Base-by-base conservation (phyloP, 2,888 invertebrate genomes). In the Ypsolopha sequella region DNA sequence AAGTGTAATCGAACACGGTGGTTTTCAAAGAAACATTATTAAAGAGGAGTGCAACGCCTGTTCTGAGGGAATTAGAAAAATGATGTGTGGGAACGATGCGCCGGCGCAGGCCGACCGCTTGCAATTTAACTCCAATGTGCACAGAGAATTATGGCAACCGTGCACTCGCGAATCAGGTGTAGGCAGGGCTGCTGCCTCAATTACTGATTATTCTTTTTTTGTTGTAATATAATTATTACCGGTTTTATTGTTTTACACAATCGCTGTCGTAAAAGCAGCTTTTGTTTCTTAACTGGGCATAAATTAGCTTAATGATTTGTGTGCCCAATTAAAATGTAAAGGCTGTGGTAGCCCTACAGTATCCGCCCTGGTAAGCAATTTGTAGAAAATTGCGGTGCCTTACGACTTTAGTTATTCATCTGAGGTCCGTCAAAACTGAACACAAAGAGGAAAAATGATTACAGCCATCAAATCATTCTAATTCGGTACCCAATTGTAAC, bases 131-230 rank as follows among this genome's bases (percentile, higher is more conserved):
- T 71, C 63, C 68, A 70, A 73, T 74, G 74, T 75, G 73, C 70
- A 65, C 66, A 63, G 77, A 72, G 79, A 82, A 76, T 78, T 81
- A 82, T 80, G 76, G 80, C 77, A 73, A 70, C 73, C 70, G 74
- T 65, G 73, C 70, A 68, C 65, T 55, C 59, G 58, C 53, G 51
- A 51, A 34, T 39, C 41, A 63, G 62, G 62, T 64, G 65, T 65
- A 41, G 39, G 52, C 64, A 78, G 79, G 76, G 79, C 54, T 78
- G 77, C 54, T 24, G 24, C 24, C 24, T 58, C 13, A 45, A 36
- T 36, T 36, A 11, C 34, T 46, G 33, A 50, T 38, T 24, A 33
- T 33, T 11, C 36, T 10, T 7, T 13, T 14, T 13, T 34, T 36
- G 47, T 50, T 48, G 44, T 33, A 50, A 45, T 48, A 47, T 52